Evolutionary conservation across 2,888 invertebrate species (phyloP), one percentile per base, ranked within the genome.

Genomic region (Chorisops tibialis): DNA sequence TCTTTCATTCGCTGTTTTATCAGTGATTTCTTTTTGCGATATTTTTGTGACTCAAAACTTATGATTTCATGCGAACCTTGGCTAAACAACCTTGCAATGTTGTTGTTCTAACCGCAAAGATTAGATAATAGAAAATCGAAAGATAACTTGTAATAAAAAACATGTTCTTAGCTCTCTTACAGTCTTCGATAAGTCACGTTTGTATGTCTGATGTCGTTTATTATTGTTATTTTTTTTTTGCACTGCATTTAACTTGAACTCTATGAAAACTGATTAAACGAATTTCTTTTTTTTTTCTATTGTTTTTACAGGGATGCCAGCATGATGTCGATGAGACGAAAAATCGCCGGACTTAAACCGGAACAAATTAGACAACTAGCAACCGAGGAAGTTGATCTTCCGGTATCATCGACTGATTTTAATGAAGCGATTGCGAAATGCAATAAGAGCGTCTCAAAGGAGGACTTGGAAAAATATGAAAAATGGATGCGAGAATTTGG

Each of bases 401-500:
- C 98, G 1, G 95, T 96, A 3, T 93, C 95, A 19, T 87, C 85
- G 68, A 86, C 87, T 68, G 98, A 99, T 80, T 97, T 99, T 78
- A 82, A 87, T 69, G 92, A 95, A 74, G 96, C 97, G n/a, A 84
- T 96, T 48, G 83, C 87, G 68, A 93, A 96, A 75, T 96, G 97
- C 78, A 96, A 95, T 77, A 96, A 97, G 78, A 95, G 95, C 70
- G 97, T 98, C 6, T 95, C 96, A 6, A 88, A 89, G 70, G 90
- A 91, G 65, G 97, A 98, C 80, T 83, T 98, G 69, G 91, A 94
- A 74, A 95, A 94, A 76, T 98, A 98, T 81, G 90, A 92, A 71
- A 88, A 90, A 72, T 99, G 98, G 98, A 96, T 98, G 94, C 85
- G 85, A 43, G 96, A 98, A 79, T 98, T 94, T 74, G 98, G 98